Evolutionary conservation across 2,888 invertebrate species (phyloP).

Genomic region (Melanotus villosus): DNA sequence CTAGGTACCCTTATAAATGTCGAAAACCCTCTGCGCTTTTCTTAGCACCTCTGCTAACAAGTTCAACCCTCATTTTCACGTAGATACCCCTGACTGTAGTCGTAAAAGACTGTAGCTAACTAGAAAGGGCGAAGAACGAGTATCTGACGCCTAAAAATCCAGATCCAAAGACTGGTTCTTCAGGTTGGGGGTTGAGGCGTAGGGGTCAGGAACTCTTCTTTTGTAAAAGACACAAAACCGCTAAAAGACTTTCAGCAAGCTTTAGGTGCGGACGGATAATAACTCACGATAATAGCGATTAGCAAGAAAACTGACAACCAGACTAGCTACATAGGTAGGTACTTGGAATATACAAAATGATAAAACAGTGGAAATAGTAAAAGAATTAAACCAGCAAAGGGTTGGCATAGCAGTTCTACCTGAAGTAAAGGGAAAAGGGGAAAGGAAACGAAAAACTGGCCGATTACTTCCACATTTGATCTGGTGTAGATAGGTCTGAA

Average conservation of each 20-base stretch:
- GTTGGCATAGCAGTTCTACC: constrained; percentile 37
- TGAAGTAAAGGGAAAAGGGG: constrained; percentile 47
- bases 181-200: too few relatives aligned
- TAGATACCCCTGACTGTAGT: too few relatives aligned
- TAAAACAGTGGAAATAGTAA: too few relatives aligned
- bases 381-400: too few relatives aligned
- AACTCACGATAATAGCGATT: constrained; percentile 54
- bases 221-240: neutral
- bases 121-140: too few relatives aligned
- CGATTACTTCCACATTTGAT: constrained; percentile 43
- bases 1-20: too few relatives aligned
- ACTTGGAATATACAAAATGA: constrained; percentile 35
- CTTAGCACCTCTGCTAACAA: too few relatives aligned
- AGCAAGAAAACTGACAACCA: constrained; percentile 54
- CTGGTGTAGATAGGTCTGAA: constrained; percentile 40
- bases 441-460: constrained; percentile 31
- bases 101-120: too few relatives aligned
- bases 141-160: too few relatives aligned
- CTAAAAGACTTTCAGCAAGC: neutral
- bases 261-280: neutral
- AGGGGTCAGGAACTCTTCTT: constrained; percentile 57
- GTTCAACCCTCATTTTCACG: too few relatives aligned
- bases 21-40: too few relatives aligned
- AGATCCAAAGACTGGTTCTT: constrained; percentile 56
- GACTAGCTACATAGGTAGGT: constrained; percentile 41